Percentiles rank a stretch among this genome's conserved stretches.
phyloP scores from a whole-genome alignment of 2,113 vertebrate species.

The Corythoichthys intestinalis region DNA sequence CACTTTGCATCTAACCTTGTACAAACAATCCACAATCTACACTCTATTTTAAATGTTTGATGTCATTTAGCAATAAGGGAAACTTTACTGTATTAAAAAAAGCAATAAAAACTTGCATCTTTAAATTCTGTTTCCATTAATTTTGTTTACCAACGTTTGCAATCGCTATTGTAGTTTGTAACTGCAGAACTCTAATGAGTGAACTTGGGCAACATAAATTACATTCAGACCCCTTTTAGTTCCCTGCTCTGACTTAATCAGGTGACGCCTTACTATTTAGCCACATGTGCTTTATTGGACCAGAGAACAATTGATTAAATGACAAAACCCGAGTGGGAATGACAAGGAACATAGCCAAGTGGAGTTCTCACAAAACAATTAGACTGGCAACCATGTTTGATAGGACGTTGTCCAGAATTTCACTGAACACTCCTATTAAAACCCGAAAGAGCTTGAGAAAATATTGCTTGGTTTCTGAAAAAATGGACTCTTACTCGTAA shows the following conservation, averaged over 20 bases:
- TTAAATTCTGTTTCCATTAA: background rate
- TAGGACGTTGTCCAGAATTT: slow-evolving; percentile 2
- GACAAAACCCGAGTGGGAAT: slow-evolving; percentile 30
- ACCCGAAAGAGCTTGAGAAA: too few relatives aligned
- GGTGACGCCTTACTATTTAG: slow-evolving; percentile 26
- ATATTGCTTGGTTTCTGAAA: too few relatives aligned
- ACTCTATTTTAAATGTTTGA: slow-evolving; percentile 6
- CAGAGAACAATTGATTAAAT: slow-evolving; percentile 32
- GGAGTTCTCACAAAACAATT: slow-evolving; percentile 10
- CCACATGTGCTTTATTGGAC: slow-evolving; percentile 30
- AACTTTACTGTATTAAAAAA: too few relatives aligned
- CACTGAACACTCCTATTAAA: background rate
- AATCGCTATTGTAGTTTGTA: background rate
- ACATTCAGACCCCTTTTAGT: slow-evolving; percentile 23
- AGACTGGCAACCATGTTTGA: background rate
- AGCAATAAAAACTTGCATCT: too few relatives aligned
- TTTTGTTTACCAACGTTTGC: background rate
- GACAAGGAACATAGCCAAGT: slow-evolving; percentile 17
- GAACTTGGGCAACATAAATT: slow-evolving; percentile 9
- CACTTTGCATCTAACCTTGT: slow-evolving; percentile 28
- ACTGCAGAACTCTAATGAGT: too few relatives aligned
- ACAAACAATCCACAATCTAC: slow-evolving; percentile 15
- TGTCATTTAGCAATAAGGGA: background rate
- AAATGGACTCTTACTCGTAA: too few relatives aligned
- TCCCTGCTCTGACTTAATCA: slow-evolving; percentile 16